Evolutionary conservation across 2,888 invertebrate species (phyloP).

Genomic region (Xanthia togata): DNA sequence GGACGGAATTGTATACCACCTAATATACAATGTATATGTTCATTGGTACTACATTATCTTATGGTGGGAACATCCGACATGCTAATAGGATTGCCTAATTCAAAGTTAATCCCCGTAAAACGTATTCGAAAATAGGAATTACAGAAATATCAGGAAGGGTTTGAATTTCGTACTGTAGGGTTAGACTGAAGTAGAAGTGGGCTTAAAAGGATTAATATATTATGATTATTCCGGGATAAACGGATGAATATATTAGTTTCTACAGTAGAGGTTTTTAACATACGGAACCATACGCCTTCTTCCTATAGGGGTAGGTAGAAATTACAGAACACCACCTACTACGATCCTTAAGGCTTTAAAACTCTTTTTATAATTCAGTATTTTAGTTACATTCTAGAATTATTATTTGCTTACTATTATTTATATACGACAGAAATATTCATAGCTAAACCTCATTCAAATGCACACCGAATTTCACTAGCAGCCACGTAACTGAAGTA

Average conservation of each 20-base stretch:
- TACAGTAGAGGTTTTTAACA: no score
- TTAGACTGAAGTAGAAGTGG: neutral
- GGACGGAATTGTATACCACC: constrained; percentile 6
- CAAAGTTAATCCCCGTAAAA: constrained; percentile 42
- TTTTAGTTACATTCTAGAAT: neutral
- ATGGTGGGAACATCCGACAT: constrained; percentile 4
- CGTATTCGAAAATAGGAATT: constrained; percentile 20
- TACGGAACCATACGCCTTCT: no score
- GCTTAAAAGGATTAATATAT: neutral
- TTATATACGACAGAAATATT: neutral
- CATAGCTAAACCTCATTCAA: neutral
- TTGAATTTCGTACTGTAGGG: constrained; percentile 25
- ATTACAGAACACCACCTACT: no score
- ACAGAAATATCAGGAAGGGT: neutral
- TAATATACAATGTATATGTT: neutral
- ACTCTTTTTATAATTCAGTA: neutral
- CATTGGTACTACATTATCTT: neutral
- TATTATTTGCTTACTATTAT: neutral
- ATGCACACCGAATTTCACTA: neutral
- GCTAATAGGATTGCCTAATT: constrained; percentile 38
- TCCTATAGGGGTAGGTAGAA: no score
- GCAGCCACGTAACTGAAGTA: neutral
- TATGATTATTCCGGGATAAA: no score
- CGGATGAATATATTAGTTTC: neutral
- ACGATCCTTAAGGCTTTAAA: no score